Evolutionary conservation across 2,888 invertebrate genomes (phyloP), one percentile per base, ranked within the genome.

Genomic region (Hydroisotoma schaefferi): DNA sequence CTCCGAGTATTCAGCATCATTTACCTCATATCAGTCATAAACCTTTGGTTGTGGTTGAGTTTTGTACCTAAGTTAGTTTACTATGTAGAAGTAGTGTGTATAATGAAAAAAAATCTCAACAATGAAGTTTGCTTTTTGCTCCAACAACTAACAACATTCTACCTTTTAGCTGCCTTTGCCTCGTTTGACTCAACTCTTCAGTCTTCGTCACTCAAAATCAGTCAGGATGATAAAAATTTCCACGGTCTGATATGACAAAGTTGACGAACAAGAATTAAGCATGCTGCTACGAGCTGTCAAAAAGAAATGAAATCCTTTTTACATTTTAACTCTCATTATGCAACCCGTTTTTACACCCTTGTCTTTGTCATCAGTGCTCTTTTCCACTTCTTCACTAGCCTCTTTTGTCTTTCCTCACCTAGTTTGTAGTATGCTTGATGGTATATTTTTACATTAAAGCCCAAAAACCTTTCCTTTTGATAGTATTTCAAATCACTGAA

Each of bases 221-320:
- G 52, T 52, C 52, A 52, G 37, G 52, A 52, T 52, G 26, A 52
- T 52, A 37, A 52, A 52, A 52, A 28, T 52, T 52, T 52, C 52
- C 25, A 22, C 52, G 25, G 37, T 28, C 25, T 52, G 52, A 52
- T 52, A 52, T 37, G 52, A 52, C 52, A 52, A 52, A 52, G 52
- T 52, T 52, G 52, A 52, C 52, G 52, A 52, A 52, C 52, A 52
- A 52, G 37, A 52, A 27, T 52, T 52, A 52, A 10, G 4, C 10
- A 47, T 8, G 15, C n/a, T 52, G 52, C 33, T 37, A 52, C 37
- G 52, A 52, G 52, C 52, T 52, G 52, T 52, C 52, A 52, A 37
- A 52, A 52, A 52, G n/a, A n/a, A n/a, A n/a, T 37, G 33, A 52
- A 52, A 52, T 52, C 52, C 37, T 52, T 33, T 37, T 37, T 22